Base-by-base conservation (phyloP, 2,888 invertebrate species). In the Caenorhabditis uteleia region DNA sequence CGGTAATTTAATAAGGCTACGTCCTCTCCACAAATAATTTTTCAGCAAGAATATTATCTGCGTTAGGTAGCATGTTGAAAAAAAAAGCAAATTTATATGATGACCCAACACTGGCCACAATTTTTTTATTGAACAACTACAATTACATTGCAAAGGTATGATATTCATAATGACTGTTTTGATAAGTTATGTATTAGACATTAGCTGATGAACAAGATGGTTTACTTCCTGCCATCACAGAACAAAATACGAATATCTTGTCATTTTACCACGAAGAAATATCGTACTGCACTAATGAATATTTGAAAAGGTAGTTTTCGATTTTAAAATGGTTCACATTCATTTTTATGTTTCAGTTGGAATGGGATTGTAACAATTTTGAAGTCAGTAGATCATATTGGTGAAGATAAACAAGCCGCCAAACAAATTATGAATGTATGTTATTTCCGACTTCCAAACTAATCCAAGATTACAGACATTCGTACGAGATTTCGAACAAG, bases 211-310 rank as follows among this genome's bases (percentile, higher is more conserved):
- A 71, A 33, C 51, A 69, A 18, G 71, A 64, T 40, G 75, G 68
- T n/a, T 66, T 75, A 4, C 51, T 75, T 12, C 73, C 75, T 12
- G 75, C 71, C 2, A 69, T 75, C n/a, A 58, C 62, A 18, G 75
- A 75, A 57, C 69, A 68, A 57, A 75, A 75, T 46, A 59, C 68
- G 14, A 65, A 73, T 43, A 75, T 75, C 54, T 53, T 75, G 31
- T 68, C 75, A 12, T 78, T 73, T 60, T 80, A 78, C 50, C 73
- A 73, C 27, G 51, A 54, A 10, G 78, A 82, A 40, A 81, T 78
- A 23, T 56, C 60, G 21, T 62, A 60, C 20, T 71, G 75, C 47
- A 57, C 70, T 18, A 51, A 71, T n/a, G 69, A 77, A 40, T 82
- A 80, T 50, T 49, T 70, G 58, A 54, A 60, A 26, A 70, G 61